These are phyloP conservation scores for Drosophila helvetica DNA, from an alignment of 2,888 invertebrate species.

Conservation along the genomic window DNA sequence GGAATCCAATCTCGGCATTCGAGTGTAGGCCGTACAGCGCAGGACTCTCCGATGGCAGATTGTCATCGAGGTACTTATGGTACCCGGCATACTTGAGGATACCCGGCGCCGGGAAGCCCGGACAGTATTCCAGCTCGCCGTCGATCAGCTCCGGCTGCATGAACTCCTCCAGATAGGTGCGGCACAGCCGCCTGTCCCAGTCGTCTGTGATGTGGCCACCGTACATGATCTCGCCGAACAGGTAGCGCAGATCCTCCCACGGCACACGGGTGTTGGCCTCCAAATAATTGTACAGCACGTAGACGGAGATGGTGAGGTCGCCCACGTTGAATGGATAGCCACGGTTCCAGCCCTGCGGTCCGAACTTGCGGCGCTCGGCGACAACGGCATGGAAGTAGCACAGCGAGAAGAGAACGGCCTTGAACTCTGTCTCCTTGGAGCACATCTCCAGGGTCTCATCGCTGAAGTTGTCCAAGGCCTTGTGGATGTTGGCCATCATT, in stretches of 20 bases:
- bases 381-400: conserved; percentile 98
- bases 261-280: conserved; percentile 94
- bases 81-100: conserved; percentile 94
- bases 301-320: conserved; percentile 95
- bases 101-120: conserved; percentile 93
- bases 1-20: conserved; percentile 97
- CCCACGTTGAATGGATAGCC: conserved; percentile 92
- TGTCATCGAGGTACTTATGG: conserved; percentile 94
- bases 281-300: conserved; percentile 95
- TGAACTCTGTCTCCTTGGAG: conserved; percentile 96
- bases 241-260: conserved; percentile 96
- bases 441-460: conserved; percentile 97
- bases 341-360: conserved; percentile 84
- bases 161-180: conserved; percentile 93
- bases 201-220: conserved; percentile 98
- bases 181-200: conserved; percentile 95
- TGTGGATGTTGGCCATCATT: conserved; percentile 96
- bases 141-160: conserved; percentile 94
- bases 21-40: conserved; percentile 96
- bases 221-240: conserved; percentile 99
- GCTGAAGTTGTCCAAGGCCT: conserved; percentile 95
- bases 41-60: conserved; percentile 94
- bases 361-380: conserved; percentile 94
- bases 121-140: conserved; percentile 92
- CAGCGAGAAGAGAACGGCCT: conserved; percentile 93